These are phyloP conservation scores for Hololepta plana DNA, from an alignment of 2,888 invertebrate species.

Conservation along the genomic window DNA sequence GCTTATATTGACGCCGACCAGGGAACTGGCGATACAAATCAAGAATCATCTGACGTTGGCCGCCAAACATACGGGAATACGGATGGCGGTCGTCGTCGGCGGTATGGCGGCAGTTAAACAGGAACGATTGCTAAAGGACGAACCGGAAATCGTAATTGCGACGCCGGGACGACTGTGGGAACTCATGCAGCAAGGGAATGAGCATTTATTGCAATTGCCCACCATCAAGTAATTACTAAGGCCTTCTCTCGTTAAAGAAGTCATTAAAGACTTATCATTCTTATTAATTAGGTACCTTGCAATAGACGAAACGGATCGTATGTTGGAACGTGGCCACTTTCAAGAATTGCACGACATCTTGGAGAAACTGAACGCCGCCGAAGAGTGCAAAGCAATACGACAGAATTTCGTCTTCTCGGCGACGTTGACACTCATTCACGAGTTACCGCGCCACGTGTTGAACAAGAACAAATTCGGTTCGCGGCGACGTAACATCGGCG, in stretches of 20 bases:
- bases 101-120: conserved; percentile 92
- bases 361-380: conserved; percentile 34
- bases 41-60: conserved; percentile 64
- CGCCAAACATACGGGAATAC: conserved; percentile 63
- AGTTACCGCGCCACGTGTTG: conserved; percentile 55
- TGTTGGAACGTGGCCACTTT: conserved; percentile 94
- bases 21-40: conserved; percentile 92
- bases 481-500: conserved; percentile 35
- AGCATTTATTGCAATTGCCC: conserved; percentile 53
- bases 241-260: conserved; percentile 1
- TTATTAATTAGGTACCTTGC: conserved; percentile 54
- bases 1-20: conserved; percentile 83
- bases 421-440: conserved; percentile 82
- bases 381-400: conserved; percentile 26
- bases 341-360: conserved; percentile 72
- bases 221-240: conserved; percentile 41
- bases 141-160: conserved; percentile 89
- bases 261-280: conserved; percentile 3
- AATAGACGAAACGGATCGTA: conserved; percentile 96
- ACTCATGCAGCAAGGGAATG: conserved; percentile 59
- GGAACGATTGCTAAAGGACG: conserved; percentile 59
- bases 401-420: conserved; percentile 98
- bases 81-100: conserved; percentile 75
- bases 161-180: conserved; percentile 98
- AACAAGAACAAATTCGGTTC: conserved; percentile 34